A percentile compares a stretch with the other conserved stretches of the same genome.
These are phyloP conservation scores for Drosophila orena DNA, from an alignment of 1,140 invertebrate genomes.

Conservation along the genomic window DNA sequence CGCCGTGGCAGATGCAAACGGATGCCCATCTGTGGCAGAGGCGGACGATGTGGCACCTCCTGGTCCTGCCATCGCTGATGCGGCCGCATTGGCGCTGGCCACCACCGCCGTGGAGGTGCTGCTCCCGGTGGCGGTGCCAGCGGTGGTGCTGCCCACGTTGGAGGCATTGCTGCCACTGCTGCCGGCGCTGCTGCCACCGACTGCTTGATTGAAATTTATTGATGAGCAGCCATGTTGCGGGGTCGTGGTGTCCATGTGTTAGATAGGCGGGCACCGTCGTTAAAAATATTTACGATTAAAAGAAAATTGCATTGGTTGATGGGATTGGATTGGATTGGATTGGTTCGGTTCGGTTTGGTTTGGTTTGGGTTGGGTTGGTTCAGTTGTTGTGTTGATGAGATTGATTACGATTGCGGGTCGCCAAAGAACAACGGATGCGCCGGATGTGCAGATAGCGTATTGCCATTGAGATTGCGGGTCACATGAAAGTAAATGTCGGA, in stretches of 20 bases:
- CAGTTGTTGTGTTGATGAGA: constrained; percentile 78
- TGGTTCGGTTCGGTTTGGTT: constrained; percentile 17
- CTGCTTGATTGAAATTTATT: constrained; percentile 82
- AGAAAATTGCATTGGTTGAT: constrained; percentile 82
- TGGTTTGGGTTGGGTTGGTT: not conserved
- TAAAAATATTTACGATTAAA: constrained; percentile 84
- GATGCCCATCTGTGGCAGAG: constrained; percentile 34
- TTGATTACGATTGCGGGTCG: constrained; percentile 75
- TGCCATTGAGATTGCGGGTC: constrained; percentile 40
- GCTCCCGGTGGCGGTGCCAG: constrained; percentile 68
- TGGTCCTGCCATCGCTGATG: constrained; percentile 8
- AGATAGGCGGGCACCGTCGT: constrained; percentile 68
- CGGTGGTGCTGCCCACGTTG: constrained; percentile 70
- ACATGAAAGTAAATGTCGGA: constrained; percentile 72
- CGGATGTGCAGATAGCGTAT: constrained; percentile 34
- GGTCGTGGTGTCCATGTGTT: constrained; percentile 55
- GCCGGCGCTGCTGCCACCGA: constrained; percentile 76
- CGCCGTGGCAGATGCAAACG: constrained; percentile 38
- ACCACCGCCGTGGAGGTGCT: constrained; percentile 67
- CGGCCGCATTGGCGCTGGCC: constrained; percentile 9
- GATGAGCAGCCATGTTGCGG: constrained; percentile 57
- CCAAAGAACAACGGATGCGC: constrained; percentile 24
- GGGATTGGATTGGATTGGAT: constrained; percentile 70
- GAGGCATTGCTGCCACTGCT: constrained; percentile 77
- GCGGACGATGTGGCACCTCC: constrained; percentile 6